Base-by-base conservation (phyloP, 2,113 vertebrate genomes). In the Solea solea region DNA sequence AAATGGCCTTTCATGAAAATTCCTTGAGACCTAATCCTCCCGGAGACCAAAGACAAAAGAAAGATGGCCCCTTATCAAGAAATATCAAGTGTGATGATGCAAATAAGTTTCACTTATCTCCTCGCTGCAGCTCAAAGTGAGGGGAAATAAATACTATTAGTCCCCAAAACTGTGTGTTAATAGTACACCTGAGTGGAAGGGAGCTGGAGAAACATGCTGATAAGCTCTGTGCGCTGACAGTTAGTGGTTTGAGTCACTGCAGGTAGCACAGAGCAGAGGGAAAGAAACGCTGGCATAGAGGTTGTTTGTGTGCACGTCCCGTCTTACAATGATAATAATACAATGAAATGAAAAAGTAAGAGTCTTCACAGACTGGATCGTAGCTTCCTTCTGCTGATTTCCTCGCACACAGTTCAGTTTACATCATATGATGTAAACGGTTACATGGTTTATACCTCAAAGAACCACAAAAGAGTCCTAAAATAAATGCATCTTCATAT, bases 1-100 rank as follows among this genome's bases (percentile, higher is more conserved):
- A 90, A 93, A 89, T 81, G 82, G 86, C 89, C 87, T 90, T 90
- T 89, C 74, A 74, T 73, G 85, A 83, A 90, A 88, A 88, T 82
- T 87, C 83, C 86, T 80, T 79, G 89, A 86, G 90, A 88, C 67
- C 4, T 74, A 88, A 91, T 88, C 76, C 80, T 78, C 64, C 76
- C 5, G 58, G 80, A 86, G 88, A 85, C 58, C 39, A 61, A 59
- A 88, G 86, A 89, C 86, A 87, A 85, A 86, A 50, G 78, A 87
- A 76, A 84, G 87, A 88, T 66, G 64, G 15, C 28, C 58, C 54
- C 65, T 64, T 80, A 87, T 90, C 80, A 79, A 86, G 21, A 21
- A 81, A 80, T 78, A 90, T 87, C 68, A 71, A 83, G 60, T 69
- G 78, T 67, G 75, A 82, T 66, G 67, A 85, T 76, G 81, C 83